A percentile compares a stretch with the other conserved stretches of the same genome.
Evolutionary conservation across 2,113 vertebrate genomes (phyloP).

Genomic region (Thamnaconus septentrionalis): DNA sequence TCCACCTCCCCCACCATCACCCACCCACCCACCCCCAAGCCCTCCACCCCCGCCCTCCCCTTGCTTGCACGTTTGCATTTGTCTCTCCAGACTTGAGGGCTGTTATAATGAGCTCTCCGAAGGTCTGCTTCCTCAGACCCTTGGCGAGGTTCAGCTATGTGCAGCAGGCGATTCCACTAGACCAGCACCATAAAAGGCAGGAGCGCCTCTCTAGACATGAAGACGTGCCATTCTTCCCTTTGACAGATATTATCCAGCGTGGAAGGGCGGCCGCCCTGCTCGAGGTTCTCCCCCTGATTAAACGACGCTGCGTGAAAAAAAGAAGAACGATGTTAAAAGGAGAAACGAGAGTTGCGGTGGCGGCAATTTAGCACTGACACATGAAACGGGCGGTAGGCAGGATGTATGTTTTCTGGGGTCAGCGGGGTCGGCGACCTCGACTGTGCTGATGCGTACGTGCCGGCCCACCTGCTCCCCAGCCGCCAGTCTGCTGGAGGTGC

Average conservation of each 20-base stretch:
- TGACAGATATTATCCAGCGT: slow-evolving; percentile 68
- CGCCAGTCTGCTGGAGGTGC: slow-evolving; percentile 12
- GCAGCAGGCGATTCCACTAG: slow-evolving; percentile 61
- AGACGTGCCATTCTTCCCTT: slow-evolving; percentile 75
- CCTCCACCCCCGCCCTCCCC: slow-evolving; percentile 6
- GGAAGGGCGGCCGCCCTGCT: slow-evolving; percentile 43
- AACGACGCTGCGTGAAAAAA: slow-evolving; percentile 50
- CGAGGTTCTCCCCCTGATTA: slow-evolving; percentile 48
- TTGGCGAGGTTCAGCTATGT: slow-evolving; percentile 61
- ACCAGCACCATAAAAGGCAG: slow-evolving; percentile 75
- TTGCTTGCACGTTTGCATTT: slow-evolving; percentile 52
- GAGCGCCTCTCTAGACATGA: slow-evolving; percentile 69
- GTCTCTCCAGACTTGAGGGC: slow-evolving; percentile 60
- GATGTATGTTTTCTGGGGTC: too few relatives aligned
- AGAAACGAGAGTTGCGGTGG: not conserved
- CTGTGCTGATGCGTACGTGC: too few relatives aligned
- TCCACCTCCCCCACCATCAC: too few relatives aligned
- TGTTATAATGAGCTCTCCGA: slow-evolving; percentile 71
- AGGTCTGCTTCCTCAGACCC: slow-evolving; percentile 64
- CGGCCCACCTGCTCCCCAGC: not conserved
- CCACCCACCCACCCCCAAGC: too few relatives aligned
- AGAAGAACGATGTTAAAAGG: slow-evolving; percentile 18
- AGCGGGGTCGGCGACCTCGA: too few relatives aligned
- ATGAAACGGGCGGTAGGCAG: too few relatives aligned
- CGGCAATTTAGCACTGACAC: too few relatives aligned